A percentile compares a stretch with the other conserved stretches of the same genome.
These are phyloP conservation scores for Rhodeus uyekii DNA, from an alignment of 2,797 vertebrate species.

Conservation along the genomic window DNA sequence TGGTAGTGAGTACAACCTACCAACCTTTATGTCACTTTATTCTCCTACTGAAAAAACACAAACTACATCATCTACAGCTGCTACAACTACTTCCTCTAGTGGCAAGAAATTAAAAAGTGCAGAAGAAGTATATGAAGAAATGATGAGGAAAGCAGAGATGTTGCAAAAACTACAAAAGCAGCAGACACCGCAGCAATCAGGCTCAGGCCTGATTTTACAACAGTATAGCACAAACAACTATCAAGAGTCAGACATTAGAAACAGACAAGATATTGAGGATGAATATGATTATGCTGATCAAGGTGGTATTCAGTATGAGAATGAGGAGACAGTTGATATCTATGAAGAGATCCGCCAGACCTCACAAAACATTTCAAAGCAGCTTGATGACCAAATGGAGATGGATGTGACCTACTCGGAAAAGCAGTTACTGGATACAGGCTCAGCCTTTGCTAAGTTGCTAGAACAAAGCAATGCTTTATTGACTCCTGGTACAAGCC, in stretches of 20 bases:
- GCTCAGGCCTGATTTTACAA: too few species aligned
- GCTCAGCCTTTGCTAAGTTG: constrained; percentile 90
- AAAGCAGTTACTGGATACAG: constrained; percentile 89
- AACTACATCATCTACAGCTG: constrained; percentile 72
- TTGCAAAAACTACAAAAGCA: constrained; percentile 88
- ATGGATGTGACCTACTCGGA: constrained; percentile 80
- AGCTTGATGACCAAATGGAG: constrained; percentile 77
- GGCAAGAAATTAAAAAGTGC: constrained; percentile 94
- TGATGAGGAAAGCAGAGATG: constrained; percentile 98
- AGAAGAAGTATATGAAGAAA: constrained; percentile 98
- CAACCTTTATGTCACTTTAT: constrained; percentile 98
- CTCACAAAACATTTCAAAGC: constrained; percentile 82
- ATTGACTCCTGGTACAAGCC: constrained; percentile 95
- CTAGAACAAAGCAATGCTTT: constrained; percentile 92
- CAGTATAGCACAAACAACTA: constrained; percentile 60
- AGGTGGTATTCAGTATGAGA: constrained; percentile 78
- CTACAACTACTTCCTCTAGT: constrained; percentile 72
- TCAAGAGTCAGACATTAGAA: constrained; percentile 73
- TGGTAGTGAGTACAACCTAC: constrained; percentile 96
- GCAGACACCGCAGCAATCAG: constrained; percentile 74
- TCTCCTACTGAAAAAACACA: constrained; percentile 88
- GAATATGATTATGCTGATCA: constrained; percentile 78
- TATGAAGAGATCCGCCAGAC: constrained; percentile 93
- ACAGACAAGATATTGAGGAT: constrained; percentile 84
- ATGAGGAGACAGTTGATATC: constrained; percentile 77